Percentiles rank a stretch among this genome's conserved stretches.
These are phyloP conservation scores for Pheucticus melanocephalus DNA, from an alignment of 2,113 vertebrate species.

Conservation along the genomic window DNA sequence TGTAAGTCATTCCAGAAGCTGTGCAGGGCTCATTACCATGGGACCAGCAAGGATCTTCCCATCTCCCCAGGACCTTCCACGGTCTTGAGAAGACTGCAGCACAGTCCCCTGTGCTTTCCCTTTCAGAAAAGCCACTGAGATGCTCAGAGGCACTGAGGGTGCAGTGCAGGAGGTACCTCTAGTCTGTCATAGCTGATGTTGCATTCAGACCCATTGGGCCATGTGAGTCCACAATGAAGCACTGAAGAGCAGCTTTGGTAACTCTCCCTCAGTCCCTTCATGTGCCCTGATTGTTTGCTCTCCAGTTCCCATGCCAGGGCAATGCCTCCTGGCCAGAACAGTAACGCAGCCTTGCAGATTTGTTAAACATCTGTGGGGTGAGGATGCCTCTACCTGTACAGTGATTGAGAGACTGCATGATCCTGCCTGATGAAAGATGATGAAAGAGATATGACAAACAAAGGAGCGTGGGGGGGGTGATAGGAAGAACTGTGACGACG, in stretches of 20 bases:
- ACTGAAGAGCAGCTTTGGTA: neutral
- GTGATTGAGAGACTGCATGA: neutral
- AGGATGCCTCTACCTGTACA: neutral
- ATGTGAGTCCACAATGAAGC: neutral
- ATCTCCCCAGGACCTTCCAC: neutral
- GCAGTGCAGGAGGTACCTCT: neutral
- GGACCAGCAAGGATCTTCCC: neutral
- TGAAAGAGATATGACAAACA: neutral
- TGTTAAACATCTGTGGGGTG: neutral
- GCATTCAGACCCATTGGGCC: neutral
- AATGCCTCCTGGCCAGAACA: neutral
- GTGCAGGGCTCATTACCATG: neutral
- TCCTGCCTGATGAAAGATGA: neutral
- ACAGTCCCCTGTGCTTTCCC: fast-evolving
- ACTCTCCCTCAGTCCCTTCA: neutral
- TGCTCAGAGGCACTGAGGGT: neutral
- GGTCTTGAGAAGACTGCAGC: neutral
- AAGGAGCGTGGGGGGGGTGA: neutral
- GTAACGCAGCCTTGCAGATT: neutral
- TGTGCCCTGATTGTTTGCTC: neutral
- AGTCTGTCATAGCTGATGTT: neutral
- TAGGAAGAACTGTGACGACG: neutral
- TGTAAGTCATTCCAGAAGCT: neutral
- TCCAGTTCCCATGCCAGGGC: neutral
- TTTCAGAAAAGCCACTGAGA: neutral